phyloP scores from a whole-genome alignment of 2,888 invertebrate species.

The Netelia inedita region DNA sequence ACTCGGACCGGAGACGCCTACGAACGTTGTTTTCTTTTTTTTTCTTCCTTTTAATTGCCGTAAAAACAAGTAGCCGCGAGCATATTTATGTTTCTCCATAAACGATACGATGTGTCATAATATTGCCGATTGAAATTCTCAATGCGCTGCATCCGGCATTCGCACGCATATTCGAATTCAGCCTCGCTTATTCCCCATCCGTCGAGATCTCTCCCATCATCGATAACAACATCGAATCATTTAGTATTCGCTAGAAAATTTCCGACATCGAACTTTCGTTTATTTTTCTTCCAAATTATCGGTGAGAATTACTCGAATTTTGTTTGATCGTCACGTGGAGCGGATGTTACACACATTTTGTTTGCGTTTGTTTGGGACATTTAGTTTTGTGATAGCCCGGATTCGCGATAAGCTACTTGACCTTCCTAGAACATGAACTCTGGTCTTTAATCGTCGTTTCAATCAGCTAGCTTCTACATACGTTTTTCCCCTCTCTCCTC shows the following conservation, averaged over 20 bases:
- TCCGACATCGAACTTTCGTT: neutral
- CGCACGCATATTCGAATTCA: slow-evolving; percentile 54
- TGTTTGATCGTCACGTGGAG: slow-evolving; percentile 24
- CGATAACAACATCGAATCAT: slow-evolving; percentile 3
- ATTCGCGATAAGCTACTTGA: slow-evolving; percentile 69
- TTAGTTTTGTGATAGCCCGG: slow-evolving; percentile 68
- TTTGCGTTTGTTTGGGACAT: neutral
- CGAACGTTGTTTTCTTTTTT: slow-evolving; percentile 4
- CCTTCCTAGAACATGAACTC: slow-evolving; percentile 75
- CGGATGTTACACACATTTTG: slow-evolving; percentile 19
- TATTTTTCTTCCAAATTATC: neutral
- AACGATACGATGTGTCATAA: slow-evolving; percentile 74
- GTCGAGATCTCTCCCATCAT: neutral
- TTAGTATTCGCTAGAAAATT: neutral
- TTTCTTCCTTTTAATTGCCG: slow-evolving; percentile 47
- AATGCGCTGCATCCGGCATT: slow-evolving; percentile 73
- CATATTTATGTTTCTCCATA: slow-evolving; percentile 63
- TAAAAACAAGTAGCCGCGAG: slow-evolving; percentile 31
- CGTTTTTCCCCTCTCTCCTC: neutral
- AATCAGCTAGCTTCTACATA: slow-evolving; percentile 6
- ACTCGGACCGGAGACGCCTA: neutral
- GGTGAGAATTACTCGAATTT: slow-evolving; percentile 34
- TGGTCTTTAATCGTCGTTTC: slow-evolving; percentile 70
- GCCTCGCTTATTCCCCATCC: slow-evolving; percentile 14
- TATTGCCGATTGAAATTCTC: slow-evolving; percentile 71